Conservation (phyloP, 2,888 invertebrate genomes). For the Chesias legatella region DNA sequence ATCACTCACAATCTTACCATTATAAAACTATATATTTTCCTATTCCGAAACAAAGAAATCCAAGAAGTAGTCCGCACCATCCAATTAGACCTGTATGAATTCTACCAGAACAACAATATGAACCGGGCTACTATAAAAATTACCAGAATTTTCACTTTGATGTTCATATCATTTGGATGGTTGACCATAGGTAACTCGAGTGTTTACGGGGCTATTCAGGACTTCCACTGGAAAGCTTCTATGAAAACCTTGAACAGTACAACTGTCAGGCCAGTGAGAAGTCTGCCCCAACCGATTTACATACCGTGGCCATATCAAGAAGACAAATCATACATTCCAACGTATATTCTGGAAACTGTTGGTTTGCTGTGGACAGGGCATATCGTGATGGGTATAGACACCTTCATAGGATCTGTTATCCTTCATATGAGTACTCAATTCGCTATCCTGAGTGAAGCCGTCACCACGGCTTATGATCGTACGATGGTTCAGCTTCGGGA, state of each 20-base stretch:
- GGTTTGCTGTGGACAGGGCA: constrained; percentile 73
- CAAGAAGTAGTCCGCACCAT: constrained; percentile 62
- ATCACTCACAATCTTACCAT: constrained; percentile 69
- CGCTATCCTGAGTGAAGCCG: constrained; percentile 56
- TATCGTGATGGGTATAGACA: constrained; percentile 71
- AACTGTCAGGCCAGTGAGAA: constrained; percentile 44
- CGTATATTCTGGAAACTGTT: constrained; percentile 61
- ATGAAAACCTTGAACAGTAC: constrained; percentile 50
- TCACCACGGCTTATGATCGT: constrained; percentile 59
- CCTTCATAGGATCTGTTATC: constrained; percentile 67
- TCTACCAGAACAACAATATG: constrained; percentile 57
- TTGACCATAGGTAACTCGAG: constrained; percentile 64
- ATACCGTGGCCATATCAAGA: constrained; percentile 71
- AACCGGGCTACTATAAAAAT: constrained; percentile 52
- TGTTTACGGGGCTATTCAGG: constrained; percentile 62
- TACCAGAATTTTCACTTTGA: constrained; percentile 53
- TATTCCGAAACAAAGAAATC: constrained; percentile 62
- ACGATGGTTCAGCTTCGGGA: constrained; percentile 47
- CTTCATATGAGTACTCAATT: constrained; percentile 72
- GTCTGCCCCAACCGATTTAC: constrained; percentile 67
- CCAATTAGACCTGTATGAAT: constrained; percentile 56
- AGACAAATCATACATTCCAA: constrained; percentile 54
- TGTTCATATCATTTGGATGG: constrained; percentile 70
- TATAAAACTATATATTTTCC: constrained; percentile 67
- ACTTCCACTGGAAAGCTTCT: constrained; percentile 58